Base-by-base conservation (phyloP, 1,140 invertebrate genomes). In the Diuraphis noxia region DNA sequence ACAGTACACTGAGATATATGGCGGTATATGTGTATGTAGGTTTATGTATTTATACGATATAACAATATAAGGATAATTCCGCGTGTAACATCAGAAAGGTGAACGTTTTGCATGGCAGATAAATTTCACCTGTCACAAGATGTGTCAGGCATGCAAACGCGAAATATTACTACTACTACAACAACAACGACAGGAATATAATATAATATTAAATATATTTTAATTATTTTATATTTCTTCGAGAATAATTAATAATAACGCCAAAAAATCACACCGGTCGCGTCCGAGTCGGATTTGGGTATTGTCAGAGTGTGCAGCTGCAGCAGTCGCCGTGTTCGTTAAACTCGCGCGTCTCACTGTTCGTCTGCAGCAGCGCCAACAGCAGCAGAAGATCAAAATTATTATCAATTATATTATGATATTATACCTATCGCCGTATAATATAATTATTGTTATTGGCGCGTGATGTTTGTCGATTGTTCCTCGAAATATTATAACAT, bases 251-350 rank as follows among this genome's bases (percentile, higher is more conserved):
- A 87, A 88, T 56, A 36, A 90, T 49, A 38, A 91, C 89, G 89
- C 89, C 89, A 91, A 91, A 91, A 91, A 91, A 91, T 91, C 89
- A 91, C 89, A 91, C 89, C 72, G 23, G 89, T 81, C 43, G 43
- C 89, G 36, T 91, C 40, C 72, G 41, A 81, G 77, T 91, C 89
- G 89, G 89, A 91, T 81, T 52, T 52, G 89, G 89, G 89, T 82
- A 91, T 91, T 91, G 88, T 90, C 88, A 79, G 41, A 90, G 43
- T 81, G 88, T 79, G 19, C 88, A 72, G 56, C 30, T 34, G n/a
- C 30, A 72, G 30, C 56, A 72, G 56, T 4, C 13, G 52, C 2
- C 9, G 30, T 56, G 52, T 56, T 56, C 52, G 52, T 56, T 56
- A 56, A 56, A 56, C 25, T 56, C 25, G 19, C 52, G 25, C 10